These are phyloP conservation scores for Bufotes viridis DNA, from an alignment of 2,797 vertebrate species.

Conservation along the genomic window DNA sequence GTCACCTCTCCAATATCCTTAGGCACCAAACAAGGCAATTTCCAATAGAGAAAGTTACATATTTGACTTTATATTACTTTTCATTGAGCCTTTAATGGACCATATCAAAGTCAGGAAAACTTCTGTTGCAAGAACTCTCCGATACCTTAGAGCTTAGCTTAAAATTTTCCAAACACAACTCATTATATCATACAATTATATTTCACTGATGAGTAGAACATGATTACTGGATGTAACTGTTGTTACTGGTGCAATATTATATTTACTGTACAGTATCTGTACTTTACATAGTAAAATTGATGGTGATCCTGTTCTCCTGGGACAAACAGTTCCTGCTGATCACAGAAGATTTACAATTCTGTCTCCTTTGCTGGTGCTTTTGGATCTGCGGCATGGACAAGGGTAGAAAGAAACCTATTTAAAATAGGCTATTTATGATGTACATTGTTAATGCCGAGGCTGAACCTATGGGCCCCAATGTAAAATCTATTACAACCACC, in stretches of 20 bases:
- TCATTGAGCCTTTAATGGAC: background rate
- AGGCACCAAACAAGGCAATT: background rate
- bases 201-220: slow-evolving; percentile 7
- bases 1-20: background rate
- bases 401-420: background rate
- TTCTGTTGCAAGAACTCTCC: background rate
- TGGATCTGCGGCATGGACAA: background rate
- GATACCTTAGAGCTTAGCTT: background rate
- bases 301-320: background rate
- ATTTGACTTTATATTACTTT: background rate
- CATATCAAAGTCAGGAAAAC: background rate
- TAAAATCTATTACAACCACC: background rate
- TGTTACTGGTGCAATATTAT: background rate
- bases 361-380: background rate
- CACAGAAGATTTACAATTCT: background rate
- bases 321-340: background rate
- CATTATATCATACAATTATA: slow-evolving; percentile 8
- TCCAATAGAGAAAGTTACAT: background rate
- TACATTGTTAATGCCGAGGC: background rate
- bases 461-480: background rate
- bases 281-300: background rate
- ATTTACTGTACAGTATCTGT: background rate
- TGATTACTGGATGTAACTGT: slow-evolving; percentile 6
- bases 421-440: background rate
- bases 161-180: background rate